phyloP scores from a whole-genome alignment of 2,797 vertebrate species.

The Saguinus oedipus region DNA sequence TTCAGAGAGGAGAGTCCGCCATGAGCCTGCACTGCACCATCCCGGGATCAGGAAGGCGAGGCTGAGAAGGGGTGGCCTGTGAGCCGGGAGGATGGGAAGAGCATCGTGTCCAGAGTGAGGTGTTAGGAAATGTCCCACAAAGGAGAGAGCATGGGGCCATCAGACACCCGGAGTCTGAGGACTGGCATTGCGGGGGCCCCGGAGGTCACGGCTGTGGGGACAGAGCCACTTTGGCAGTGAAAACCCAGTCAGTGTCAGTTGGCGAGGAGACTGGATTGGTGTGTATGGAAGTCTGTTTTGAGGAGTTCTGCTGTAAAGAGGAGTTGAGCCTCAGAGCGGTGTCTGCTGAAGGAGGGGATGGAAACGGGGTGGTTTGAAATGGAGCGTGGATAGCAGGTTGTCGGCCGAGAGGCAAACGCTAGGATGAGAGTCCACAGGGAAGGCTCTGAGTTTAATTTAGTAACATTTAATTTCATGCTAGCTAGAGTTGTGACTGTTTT shows the following conservation, averaged over 20 bases:
- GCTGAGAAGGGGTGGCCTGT: neutral
- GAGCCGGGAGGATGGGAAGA: neutral
- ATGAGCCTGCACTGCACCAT: neutral
- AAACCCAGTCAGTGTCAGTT: rapidly evolving
- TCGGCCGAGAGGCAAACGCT: rapidly evolving
- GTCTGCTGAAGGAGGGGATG: neutral
- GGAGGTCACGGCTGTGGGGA: too few species aligned
- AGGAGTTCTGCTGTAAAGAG: neutral
- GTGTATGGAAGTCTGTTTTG: neutral
- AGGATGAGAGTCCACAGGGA: neutral
- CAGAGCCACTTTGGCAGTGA: neutral
- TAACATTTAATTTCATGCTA: neutral
- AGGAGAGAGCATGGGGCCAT: neutral
- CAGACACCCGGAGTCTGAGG: neutral
- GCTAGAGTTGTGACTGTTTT: neutral
- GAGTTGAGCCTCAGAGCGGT: neutral
- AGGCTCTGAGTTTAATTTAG: too few species aligned
- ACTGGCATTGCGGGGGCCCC: too few species aligned
- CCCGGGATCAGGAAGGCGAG: neutral
- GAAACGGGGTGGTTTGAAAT: neutral
- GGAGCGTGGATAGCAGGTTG: neutral
- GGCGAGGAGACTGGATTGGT: neutral
- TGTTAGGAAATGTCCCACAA: neutral
- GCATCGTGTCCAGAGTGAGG: neutral
- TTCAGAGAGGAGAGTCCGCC: neutral